Evolutionary conservation across 2,888 invertebrate species (phyloP).

Genomic region (Campaea margaritaria): DNA sequence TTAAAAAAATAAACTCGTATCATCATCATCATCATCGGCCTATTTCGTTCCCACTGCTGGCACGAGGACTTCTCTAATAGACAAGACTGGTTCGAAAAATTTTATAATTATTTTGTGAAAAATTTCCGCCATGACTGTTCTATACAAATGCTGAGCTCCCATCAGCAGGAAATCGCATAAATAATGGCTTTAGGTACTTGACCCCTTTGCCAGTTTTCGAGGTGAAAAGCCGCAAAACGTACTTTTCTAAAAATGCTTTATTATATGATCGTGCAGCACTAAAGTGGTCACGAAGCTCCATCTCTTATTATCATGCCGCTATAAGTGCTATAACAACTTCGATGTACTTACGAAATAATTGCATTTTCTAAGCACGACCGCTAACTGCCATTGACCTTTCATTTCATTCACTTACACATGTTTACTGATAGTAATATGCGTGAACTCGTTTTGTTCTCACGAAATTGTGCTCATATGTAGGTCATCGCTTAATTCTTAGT

Average conservation of each 20-base stretch:
- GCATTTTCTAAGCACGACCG: constrained; percentile 79
- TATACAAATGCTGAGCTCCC: constrained; percentile 6
- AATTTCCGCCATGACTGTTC: not conserved
- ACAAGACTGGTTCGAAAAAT: too few species aligned
- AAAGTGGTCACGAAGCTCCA: constrained; percentile 68
- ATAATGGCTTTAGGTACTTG: constrained; percentile 25
- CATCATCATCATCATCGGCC: too few species aligned
- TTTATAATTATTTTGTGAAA: not conserved
- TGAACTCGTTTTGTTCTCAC: constrained; percentile 25
- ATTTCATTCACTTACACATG: constrained; percentile 40
- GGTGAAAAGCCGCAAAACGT: constrained; percentile 28
- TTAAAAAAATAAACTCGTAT: too few species aligned
- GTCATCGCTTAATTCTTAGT: constrained; percentile 6
- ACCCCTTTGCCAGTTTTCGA: constrained; percentile 23
- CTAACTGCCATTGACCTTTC: constrained; percentile 71
- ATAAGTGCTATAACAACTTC: constrained; percentile 77
- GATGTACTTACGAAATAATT: constrained; percentile 75
- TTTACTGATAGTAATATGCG: constrained; percentile 19
- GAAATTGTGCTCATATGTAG: constrained; percentile 11
- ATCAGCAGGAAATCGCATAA: constrained; percentile 22
- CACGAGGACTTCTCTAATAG: too few species aligned
- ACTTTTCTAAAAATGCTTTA: constrained; percentile 28
- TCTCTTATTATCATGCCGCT: constrained; percentile 77
- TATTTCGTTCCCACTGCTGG: not conserved
- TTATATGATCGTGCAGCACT: constrained; percentile 43